Evolutionary conservation across 1,140 invertebrate species (phyloP), one percentile per base, ranked within the genome.

Genomic region (Hylaeus volcanicus): DNA sequence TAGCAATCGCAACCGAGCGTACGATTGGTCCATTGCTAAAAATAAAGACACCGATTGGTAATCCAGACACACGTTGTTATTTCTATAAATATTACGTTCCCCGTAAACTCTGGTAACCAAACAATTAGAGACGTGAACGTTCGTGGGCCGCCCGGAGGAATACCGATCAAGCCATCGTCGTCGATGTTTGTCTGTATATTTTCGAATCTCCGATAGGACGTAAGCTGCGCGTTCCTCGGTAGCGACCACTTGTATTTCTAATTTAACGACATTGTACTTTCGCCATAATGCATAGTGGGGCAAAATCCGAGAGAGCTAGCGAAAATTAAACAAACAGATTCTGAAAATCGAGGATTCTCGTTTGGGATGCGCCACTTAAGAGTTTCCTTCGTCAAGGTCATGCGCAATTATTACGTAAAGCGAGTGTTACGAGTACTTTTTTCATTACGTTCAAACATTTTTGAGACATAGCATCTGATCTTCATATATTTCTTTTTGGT

Each of bases 1-100:
- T 60, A n/a, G 56, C 65, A 80, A 80, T 83, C 70, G 8, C 39
- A 69, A 41, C 55, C 9, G 69, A 12, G 26, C 48, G 51, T 41
- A 6, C 61, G 63, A 86, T 85, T 85, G 70, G 84, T 39, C 26
- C 65, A 63, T 39, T 69, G 83, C 84, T 86, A 86, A 86, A 86
- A 86, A 86, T 86, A 86, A 86, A 86, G 66, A n/a, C 65, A 74
- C 65, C 69, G 63, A 77, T 74, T 64, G 70, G 77, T 74, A 65
- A 74, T 65, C 41, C 45, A 60, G 63, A 72, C 60, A 58, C 58
- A 14, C 64, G 73, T 79, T 74, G 69, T 77, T 82, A 61, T 84
- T 76, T 88, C 75, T 80, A 75, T 71, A 78, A 72, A 74, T 79
- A 79, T 79, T 64, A 11, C 71, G n/a, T 45, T 65, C 53, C 43